Percentiles rank a stretch among this genome's conserved stretches.
phyloP scores from a whole-genome alignment of 2,888 invertebrate species.

The Melanargia galathea region DNA sequence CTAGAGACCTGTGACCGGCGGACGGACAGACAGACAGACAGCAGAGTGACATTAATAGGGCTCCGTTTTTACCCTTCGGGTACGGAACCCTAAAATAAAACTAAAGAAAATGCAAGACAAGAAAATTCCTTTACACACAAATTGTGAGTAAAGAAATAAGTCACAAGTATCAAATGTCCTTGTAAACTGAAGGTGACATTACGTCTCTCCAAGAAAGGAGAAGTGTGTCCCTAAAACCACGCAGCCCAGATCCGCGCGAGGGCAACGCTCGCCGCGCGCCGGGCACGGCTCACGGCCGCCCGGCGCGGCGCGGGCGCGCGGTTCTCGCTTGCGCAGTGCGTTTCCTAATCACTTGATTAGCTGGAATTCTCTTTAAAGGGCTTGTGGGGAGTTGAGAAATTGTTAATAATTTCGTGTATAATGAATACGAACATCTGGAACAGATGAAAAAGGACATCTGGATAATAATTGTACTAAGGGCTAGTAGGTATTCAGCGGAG shows the following conservation, averaged over 20 bases:
- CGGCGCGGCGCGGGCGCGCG: slow-evolving; percentile 50
- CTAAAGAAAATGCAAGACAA: too few species aligned
- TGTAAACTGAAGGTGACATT: slow-evolving; percentile 28
- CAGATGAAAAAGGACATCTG: too few species aligned
- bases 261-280: slow-evolving; percentile 32
- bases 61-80: too few species aligned
- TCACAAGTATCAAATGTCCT: slow-evolving; percentile 26
- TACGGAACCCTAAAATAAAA: too few species aligned
- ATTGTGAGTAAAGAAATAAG: too few species aligned
- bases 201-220: slow-evolving; percentile 19
- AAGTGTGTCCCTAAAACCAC: slow-evolving; percentile 27
- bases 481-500: too few species aligned
- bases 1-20: too few species aligned
- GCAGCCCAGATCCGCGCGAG: slow-evolving; percentile 32
- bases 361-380: slow-evolving; percentile 11
- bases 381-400: slow-evolving; percentile 12
- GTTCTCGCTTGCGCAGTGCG: slow-evolving; percentile 42
- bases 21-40: too few species aligned
- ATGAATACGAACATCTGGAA: too few species aligned
- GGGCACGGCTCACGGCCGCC: slow-evolving; percentile 50
- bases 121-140: too few species aligned
- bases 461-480: too few species aligned
- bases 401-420: neutral
- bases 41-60: too few species aligned
- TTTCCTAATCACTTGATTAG: slow-evolving; percentile 40